phyloP scores from a whole-genome alignment of 2,888 invertebrate species.

The Drosophila fungiperda region DNA sequence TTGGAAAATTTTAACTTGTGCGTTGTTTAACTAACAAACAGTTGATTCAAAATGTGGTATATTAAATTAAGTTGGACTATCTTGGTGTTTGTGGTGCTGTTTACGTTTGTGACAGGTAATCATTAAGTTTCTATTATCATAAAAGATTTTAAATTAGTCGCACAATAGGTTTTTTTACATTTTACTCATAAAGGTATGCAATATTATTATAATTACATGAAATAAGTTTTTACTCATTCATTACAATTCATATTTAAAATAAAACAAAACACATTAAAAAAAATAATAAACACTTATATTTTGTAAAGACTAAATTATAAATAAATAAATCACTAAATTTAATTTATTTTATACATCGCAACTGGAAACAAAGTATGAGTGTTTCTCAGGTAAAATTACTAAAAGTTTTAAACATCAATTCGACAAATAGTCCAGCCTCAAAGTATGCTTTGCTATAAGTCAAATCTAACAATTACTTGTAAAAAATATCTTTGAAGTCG shows the following conservation, averaged over 20 bases:
- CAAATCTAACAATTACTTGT: not conserved
- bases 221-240: not conserved
- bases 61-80: conserved; percentile 64
- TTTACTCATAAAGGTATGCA: not conserved
- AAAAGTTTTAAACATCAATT: too few relatives aligned
- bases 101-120: conserved; percentile 72
- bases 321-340: not conserved
- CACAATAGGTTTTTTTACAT: too few relatives aligned
- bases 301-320: not conserved
- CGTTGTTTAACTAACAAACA: not conserved
- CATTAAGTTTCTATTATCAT: not conserved
- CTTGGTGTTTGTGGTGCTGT: conserved; percentile 61
- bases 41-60: conserved; percentile 62
- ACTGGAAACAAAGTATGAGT: not conserved
- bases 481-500: not conserved
- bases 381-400: not conserved
- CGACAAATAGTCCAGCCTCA: not conserved
- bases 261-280: not conserved
- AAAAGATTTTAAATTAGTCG: not conserved
- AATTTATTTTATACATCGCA: not conserved
- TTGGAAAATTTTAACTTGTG: conserved; percentile 26
- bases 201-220: too few relatives aligned
- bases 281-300: not conserved
- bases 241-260: not conserved
- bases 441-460: conserved; percentile 19